A percentile compares a stretch with the other conserved stretches of the same genome.
Evolutionary conservation across 2,113 vertebrate genomes (phyloP).

Genomic region (Charina bottae): DNA sequence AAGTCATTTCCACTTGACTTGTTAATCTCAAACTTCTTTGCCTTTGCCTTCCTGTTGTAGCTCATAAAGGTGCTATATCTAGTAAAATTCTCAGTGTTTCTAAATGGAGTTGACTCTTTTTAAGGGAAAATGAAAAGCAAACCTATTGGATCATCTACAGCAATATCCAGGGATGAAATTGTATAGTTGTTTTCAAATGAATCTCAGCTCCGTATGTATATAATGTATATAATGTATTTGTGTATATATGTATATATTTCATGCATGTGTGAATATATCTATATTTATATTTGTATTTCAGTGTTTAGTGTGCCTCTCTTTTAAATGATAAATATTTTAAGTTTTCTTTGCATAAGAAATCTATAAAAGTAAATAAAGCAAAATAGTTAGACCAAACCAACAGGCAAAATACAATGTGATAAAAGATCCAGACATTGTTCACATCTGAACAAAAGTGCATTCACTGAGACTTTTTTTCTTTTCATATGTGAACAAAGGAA

Average conservation of each 20-base stretch:
- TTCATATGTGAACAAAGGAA: background rate
- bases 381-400: background rate
- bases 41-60: constrained; percentile 61
- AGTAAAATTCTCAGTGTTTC: constrained; percentile 57
- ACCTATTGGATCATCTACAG: constrained; percentile 53
- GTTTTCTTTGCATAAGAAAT: constrained; percentile 9
- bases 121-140: constrained; percentile 68
- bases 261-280: background rate
- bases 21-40: constrained; percentile 66
- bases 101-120: constrained; percentile 64
- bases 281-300: background rate
- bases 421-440: background rate
- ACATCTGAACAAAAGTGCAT: background rate
- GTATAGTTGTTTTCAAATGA: constrained; percentile 5
- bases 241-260: background rate
- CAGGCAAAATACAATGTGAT: background rate
- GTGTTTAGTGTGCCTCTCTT: background rate
- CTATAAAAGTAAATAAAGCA: background rate
- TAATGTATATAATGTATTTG: background rate
- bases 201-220: constrained; percentile 17
- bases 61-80: constrained; percentile 63
- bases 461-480: background rate
- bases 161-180: constrained; percentile 25
- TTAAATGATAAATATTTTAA: background rate
- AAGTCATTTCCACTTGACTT: constrained; percentile 67